phyloP scores from a whole-genome alignment of 2,113 vertebrate species.

The Cyrtonyx montezumae region DNA sequence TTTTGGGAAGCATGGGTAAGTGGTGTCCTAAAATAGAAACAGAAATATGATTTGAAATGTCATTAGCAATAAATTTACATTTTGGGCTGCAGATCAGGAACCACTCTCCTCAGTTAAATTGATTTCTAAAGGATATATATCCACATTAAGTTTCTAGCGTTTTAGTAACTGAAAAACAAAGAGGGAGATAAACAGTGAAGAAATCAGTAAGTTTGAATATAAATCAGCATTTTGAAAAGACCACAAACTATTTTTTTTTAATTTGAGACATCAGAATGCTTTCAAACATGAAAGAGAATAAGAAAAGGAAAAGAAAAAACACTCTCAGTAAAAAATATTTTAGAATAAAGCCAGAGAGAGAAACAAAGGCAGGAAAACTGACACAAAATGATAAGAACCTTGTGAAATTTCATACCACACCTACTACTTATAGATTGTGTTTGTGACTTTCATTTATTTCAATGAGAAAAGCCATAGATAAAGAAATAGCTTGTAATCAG shows the following conservation, averaged over 20 bases:
- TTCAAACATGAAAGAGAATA: conserved; percentile 44
- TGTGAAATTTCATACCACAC: background rate
- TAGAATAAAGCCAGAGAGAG: background rate
- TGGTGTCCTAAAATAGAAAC: background rate
- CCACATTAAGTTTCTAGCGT: background rate
- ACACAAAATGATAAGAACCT: background rate
- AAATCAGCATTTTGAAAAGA: conserved; percentile 4
- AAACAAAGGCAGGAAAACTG: conserved; percentile 1
- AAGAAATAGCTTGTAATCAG: conserved; percentile 12
- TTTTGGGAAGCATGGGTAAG: background rate
- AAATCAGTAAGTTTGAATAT: background rate
- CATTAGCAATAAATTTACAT: background rate
- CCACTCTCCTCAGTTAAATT: background rate
- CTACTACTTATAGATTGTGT: conserved; percentile 9
- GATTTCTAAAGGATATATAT: background rate
- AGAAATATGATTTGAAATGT: background rate
- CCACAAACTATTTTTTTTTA: background rate
- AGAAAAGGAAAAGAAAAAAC: background rate
- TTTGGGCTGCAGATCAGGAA: background rate
- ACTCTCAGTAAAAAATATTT: conserved; percentile 1
- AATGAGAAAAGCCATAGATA: background rate
- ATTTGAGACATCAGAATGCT: background rate
- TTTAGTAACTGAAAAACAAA: background rate
- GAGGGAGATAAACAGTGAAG: background rate
- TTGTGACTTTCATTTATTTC: conserved; percentile 21